Evolutionary conservation across 1,140 invertebrate species (phyloP), one percentile per base, ranked within the genome.

Genomic region (Heliconius congener): DNA sequence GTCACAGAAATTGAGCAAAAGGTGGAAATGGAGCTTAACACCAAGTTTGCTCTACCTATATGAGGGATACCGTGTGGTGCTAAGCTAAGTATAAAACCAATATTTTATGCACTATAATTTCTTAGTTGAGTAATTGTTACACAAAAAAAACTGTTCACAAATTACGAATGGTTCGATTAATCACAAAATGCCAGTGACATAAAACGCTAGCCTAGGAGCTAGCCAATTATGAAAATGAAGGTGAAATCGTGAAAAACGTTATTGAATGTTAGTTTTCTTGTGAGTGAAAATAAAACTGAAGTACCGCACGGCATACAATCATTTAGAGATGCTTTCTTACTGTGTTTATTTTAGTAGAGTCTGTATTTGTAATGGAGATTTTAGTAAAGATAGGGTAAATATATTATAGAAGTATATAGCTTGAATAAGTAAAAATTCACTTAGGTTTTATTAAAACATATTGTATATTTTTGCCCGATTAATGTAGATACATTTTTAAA

Each of bases 161-260:
- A 66, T 66, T 30, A 23, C 60, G 11, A 66, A 66, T 66, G 4
- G 23, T 66, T 66, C 60, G 13, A 66, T 30, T 27, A 66, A 66
- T 66, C 60, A 66, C 60, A 66, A 66, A 27, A 27, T 30, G 60
- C 60, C 60, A 27, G 60, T 30, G 23, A 30, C 30, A 66, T 66
- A 27, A 30, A 66, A 66, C 60, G 60, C 23, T 23, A 23, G 23
- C 23, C 23, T 23, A 23, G 23, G 60, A 66, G 60, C 60, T 13
- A 1, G n/a, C 74, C 77, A 76, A 79, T 82, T 82, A 82, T 82
- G 83, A 84, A 84, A 84, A 84, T 84, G 81, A 84, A 84, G 73
- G 81, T 82, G 83, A 80, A 81, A 81, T 83, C 82, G 75, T 75
- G 75, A 83, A 77, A 82, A 75, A 60, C 60, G 76, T 71, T 46